These are phyloP conservation scores for Eupithecia dodoneata DNA, from an alignment of 2,888 invertebrate species.

Conservation along the genomic window DNA sequence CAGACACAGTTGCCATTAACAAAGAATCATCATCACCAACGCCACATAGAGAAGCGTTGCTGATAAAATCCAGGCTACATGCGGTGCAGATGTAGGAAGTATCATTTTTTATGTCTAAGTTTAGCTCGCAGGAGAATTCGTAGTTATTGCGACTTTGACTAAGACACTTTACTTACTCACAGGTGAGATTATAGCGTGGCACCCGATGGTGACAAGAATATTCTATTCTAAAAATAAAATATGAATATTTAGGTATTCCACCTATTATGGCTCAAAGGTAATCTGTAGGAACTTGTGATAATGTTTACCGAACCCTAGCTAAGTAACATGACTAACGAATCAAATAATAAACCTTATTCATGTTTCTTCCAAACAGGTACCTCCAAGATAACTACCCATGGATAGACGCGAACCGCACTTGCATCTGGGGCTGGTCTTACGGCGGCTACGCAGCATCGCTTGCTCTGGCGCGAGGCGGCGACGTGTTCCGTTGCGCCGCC, in stretches of 20 bases:
- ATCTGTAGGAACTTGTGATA: background rate
- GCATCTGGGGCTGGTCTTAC: slow-evolving; percentile 99
- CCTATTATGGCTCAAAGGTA: too few relatives aligned
- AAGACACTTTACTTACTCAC: too few relatives aligned
- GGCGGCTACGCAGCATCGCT: slow-evolving; percentile 97
- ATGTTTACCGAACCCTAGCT: background rate
- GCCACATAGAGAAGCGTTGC: slow-evolving; percentile 71
- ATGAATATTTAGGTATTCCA: too few relatives aligned
- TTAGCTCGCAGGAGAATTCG: slow-evolving; percentile 66
- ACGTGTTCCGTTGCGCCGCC: slow-evolving; percentile 95
- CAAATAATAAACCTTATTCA: background rate
- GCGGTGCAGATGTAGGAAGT: slow-evolving; percentile 72
- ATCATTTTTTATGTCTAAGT: slow-evolving; percentile 78
- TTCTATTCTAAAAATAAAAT: too few relatives aligned
- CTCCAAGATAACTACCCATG: slow-evolving; percentile 87
- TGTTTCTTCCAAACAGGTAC: slow-evolving; percentile 71
- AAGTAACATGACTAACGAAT: background rate
- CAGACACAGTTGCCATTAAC: too few relatives aligned
- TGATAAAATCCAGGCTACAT: slow-evolving; percentile 62
- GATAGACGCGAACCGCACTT: slow-evolving; percentile 91
- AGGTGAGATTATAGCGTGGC: too few relatives aligned
- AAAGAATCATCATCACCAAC: slow-evolving; percentile 38
- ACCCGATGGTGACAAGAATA: too few relatives aligned
- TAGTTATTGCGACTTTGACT: slow-evolving; percentile 30
- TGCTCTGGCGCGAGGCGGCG: slow-evolving; percentile 91